Percentiles rank a stretch among this genome's conserved stretches.
These are phyloP conservation scores for Choreutis nemorana DNA, from an alignment of 2,888 invertebrate genomes.

Conservation along the genomic window DNA sequence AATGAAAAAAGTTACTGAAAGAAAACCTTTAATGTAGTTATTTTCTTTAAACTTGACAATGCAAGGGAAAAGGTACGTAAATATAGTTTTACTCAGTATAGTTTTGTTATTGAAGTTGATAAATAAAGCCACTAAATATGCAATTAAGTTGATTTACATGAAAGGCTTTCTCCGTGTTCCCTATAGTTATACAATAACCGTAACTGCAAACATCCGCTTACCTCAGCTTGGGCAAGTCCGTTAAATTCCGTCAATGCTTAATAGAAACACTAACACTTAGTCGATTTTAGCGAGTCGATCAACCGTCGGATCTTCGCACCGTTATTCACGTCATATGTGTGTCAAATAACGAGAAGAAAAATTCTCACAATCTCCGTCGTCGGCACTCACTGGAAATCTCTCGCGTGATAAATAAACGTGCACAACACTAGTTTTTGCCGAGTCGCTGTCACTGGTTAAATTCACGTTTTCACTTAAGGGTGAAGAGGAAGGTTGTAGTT, in stretches of 20 bases:
- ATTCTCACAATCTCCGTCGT: constrained; percentile 36
- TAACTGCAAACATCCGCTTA: constrained; percentile 62
- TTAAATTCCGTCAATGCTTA: constrained; percentile 57
- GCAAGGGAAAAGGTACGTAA: too few species aligned
- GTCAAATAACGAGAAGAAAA: constrained; percentile 51
- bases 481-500: neutral
- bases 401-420: constrained; percentile 22
- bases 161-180: constrained; percentile 34
- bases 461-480: constrained; percentile 19
- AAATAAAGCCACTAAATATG: too few species aligned
- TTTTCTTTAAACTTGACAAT: too few species aligned
- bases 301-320: constrained; percentile 51
- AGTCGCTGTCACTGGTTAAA: constrained; percentile 15
- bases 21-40: too few species aligned
- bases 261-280: constrained; percentile 53
- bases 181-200: constrained; percentile 53
- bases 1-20: too few species aligned
- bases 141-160: too few species aligned
- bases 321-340: constrained; percentile 62
- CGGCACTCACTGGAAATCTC: constrained; percentile 17
- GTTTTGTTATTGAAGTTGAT: too few species aligned
- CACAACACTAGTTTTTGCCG: constrained; percentile 35
- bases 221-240: constrained; percentile 60
- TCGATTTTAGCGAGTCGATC: constrained; percentile 59
- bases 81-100: too few species aligned